These are phyloP conservation scores for Mythimna vitellina DNA, from an alignment of 2,888 invertebrate species.

Conservation along the genomic window DNA sequence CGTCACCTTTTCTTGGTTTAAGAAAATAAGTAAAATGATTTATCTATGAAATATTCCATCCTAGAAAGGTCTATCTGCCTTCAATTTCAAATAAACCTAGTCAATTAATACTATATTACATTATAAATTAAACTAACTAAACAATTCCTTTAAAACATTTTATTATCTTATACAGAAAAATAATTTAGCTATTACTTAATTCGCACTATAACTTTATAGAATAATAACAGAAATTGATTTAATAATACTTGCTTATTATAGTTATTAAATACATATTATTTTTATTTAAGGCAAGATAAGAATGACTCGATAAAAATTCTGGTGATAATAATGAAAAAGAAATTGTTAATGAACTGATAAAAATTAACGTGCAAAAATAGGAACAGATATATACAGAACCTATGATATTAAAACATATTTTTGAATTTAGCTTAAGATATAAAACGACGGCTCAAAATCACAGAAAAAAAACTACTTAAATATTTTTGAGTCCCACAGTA, in stretches of 20 bases:
- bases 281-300: slow-evolving; percentile 57
- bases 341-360: slow-evolving; percentile 2
- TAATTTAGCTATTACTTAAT: slow-evolving; percentile 53
- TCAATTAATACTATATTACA: slow-evolving; percentile 41
- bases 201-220: slow-evolving; percentile 27
- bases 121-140: slow-evolving; percentile 34
- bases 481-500: slow-evolving; percentile 6
- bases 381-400: background rate
- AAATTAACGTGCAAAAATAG: background rate
- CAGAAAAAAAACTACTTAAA: background rate
- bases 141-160: slow-evolving; percentile 32
- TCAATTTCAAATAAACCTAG: slow-evolving; percentile 16
- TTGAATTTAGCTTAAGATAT: background rate
- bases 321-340: slow-evolving; percentile 21
- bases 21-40: background rate
- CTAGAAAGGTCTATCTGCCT: slow-evolving; percentile 1
- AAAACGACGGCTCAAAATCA: background rate
- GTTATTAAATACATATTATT: slow-evolving; percentile 17
- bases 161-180: slow-evolving; percentile 28
- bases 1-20: background rate
- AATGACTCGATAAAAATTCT: slow-evolving; percentile 27
- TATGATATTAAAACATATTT: background rate
- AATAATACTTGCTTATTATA: slow-evolving; percentile 56
- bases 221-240: slow-evolving; percentile 22
- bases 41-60: slow-evolving; percentile 6